Percentiles rank a stretch among this genome's conserved stretches.
Conservation (phyloP, 92 coral and sea anemone genomes). For the Zoanthus solanderi region DNA sequence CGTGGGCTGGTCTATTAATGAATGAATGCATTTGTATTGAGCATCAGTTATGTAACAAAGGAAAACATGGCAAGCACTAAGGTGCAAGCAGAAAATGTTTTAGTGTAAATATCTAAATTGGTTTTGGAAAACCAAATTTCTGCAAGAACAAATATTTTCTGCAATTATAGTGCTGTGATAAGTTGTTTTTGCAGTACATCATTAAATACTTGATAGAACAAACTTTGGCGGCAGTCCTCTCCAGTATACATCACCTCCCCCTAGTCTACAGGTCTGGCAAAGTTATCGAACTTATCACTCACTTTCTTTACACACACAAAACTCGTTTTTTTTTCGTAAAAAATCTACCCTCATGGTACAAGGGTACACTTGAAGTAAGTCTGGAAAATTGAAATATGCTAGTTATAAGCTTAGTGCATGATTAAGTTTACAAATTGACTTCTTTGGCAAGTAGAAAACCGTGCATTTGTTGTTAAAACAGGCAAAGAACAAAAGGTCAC, state of each 20-base stretch:
- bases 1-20: neutral
- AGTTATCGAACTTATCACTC: constrained; percentile 14
- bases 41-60: neutral
- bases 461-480: neutral
- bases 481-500: neutral
- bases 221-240: neutral
- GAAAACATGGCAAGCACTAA: constrained; percentile 17
- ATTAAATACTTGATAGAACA: neutral
- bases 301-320: neutral
- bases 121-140: constrained; percentile 14
- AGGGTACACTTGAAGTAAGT: neutral
- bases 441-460: constrained; percentile 1
- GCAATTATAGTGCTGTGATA: neutral
- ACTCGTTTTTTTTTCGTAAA: neutral
- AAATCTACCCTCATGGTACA: neutral
- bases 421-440: neutral
- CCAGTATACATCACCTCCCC: neutral
- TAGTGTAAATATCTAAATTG: neutral
- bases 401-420: neutral
- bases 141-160: constrained; percentile 4
- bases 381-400: neutral
- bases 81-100: constrained; percentile 16
- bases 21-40: neutral
- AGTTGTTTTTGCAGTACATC: neutral
- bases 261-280: neutral